phyloP scores from a whole-genome alignment of 2,113 vertebrate genomes.

The Tragelaphus strepsiceros region DNA sequence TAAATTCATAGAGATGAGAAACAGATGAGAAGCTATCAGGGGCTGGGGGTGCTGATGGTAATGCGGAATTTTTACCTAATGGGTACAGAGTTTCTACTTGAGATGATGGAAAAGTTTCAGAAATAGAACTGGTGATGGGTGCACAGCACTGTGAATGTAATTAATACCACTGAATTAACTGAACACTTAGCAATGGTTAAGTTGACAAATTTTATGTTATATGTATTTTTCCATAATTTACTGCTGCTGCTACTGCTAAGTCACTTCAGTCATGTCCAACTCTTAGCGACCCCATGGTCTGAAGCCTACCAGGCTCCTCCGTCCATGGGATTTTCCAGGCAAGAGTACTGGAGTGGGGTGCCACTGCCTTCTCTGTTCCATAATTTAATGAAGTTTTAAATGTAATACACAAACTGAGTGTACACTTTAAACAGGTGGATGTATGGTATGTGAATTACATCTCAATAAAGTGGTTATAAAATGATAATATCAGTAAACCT shows the following conservation, averaged over 20 bases:
- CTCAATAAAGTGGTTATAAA: neutral
- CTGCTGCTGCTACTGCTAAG: no score
- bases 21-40: neutral
- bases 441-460: neutral
- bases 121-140: neutral
- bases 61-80: neutral
- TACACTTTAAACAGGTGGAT: neutral
- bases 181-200: neutral
- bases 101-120: neutral
- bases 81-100: neutral
- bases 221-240: neutral
- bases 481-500: neutral
- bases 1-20: neutral
- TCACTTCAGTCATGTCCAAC: no score
- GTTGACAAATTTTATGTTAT: neutral
- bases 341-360: no score
- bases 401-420: neutral
- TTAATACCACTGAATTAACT: neutral
- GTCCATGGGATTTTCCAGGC: no score
- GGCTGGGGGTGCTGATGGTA: neutral
- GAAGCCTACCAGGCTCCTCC: no score
- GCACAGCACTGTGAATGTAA: neutral
- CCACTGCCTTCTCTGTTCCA: neutral
- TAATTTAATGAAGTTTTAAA: neutral
- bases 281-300: no score